Base-by-base conservation (phyloP, 2,113 vertebrate species). In the Cardinalis cardinalis region DNA sequence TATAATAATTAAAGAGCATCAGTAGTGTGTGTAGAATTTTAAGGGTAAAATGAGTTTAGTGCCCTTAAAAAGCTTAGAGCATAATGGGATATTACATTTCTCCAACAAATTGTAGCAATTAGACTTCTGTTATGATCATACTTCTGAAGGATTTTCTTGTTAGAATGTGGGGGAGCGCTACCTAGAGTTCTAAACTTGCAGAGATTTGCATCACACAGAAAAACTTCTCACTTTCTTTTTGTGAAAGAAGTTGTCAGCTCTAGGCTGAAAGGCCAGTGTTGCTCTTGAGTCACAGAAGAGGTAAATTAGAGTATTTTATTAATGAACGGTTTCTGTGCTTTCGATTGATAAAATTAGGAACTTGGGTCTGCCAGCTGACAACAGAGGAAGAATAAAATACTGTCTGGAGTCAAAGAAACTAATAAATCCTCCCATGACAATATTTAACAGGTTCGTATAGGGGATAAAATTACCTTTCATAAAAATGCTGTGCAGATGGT, bases 401-500 rank as follows among this genome's bases (percentile, higher is more conserved):
- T 90, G 43, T 92, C 88, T 95, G 93, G 76, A 93, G 80, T 88
- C 69, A 93, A 92, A 87, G 87, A 95, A 95, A 95, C 87, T 93
- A 95, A 95, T 95, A 96, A 96, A 91, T 96, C 44, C 40, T 87
- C 91, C 86, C 91, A 55, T 92, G 88, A 94, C 44, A 92, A 75
- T 82, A 93, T 83, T 95, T 95, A 96, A 89, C 89, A 95, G 90
- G 68, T 95, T 96, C 85, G 82, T 64, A 92, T 77, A 96, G 65
- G 49, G 81, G 34, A 90, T 96, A 96, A 96, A 96, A 96, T 96
- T 94, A 81, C 86, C 63, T 79, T 96, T 97, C 70, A 80, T 90
- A 96, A 94, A 95, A 96, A 86, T 88, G 17, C 26, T 24, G 21
- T 87, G 72, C 84, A 94, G 84, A 94, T 90, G 92, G 88, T 92